Base-by-base conservation (phyloP, 2,113 vertebrate species). In the Bubo blakistoni region DNA sequence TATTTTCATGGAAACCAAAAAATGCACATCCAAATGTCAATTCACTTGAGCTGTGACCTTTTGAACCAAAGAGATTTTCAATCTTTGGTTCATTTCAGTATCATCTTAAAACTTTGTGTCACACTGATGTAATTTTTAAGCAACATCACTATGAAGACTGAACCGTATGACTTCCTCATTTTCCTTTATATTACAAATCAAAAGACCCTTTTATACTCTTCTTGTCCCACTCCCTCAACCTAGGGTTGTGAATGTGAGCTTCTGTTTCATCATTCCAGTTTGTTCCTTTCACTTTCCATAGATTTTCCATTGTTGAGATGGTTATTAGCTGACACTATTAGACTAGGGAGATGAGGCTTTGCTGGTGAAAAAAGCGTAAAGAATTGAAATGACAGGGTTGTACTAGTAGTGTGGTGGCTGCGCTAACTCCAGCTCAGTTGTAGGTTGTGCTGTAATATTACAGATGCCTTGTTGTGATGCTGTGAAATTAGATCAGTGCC, bases 401-500 rank as follows among this genome's bases (percentile, higher is more conserved):
- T 61, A 84, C 16, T 66, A 55, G 47, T 20, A 81, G 61, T 3
- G 44, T 40, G 59, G 52, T 49, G 71, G 61, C 90, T 96, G 71
- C 0, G 2, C 44, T 49, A 34, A 34, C 90, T 89, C 65, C 69
- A 69, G 61, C 91, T 73, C 78, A 2, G 9, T 29, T 65, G 65
- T 78, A 66, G 61, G 40, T 86, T 94, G 78, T 88, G 79, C 86
- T 92, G 66, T 47, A 8, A 83, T 87, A 83, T 87, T 91, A 32
- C 52, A 93, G 70, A 47, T 67, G 65, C 67, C 76, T 92, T 74
- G 52, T 69, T 90, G 74, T 40, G 57, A 69, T 76, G 81, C 69
- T 67, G 73, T 27, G 90, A 91, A 93, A 94, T 95, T 74, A 94
- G 63, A 90, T 82, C 81, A 77, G 70, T 88, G 94, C 94, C 94